These are phyloP conservation scores for Pithecia hirsuta DNA, from an alignment of 2,797 vertebrate species.

Conservation along the genomic window DNA sequence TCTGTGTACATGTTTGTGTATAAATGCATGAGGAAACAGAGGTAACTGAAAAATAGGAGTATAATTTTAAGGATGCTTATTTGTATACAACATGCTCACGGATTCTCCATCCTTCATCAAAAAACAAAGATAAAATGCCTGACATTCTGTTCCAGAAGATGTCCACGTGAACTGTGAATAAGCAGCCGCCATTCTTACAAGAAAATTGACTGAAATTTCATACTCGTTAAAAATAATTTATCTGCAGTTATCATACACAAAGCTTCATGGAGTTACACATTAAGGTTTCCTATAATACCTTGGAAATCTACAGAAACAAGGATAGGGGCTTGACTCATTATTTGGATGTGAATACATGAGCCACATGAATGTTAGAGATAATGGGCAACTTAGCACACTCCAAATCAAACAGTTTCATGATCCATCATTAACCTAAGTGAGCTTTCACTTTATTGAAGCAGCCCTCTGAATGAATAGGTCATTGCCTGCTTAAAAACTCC, in stretches of 20 bases:
- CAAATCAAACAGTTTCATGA: slow-evolving; percentile 85
- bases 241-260: slow-evolving; percentile 72
- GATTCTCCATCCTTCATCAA: slow-evolving; percentile 74
- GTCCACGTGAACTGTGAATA: slow-evolving; percentile 75
- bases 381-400: slow-evolving; percentile 83
- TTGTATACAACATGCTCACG: slow-evolving; percentile 87
- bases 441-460: slow-evolving; percentile 82
- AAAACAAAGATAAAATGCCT: slow-evolving; percentile 53
- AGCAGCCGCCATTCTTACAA: slow-evolving; percentile 81
- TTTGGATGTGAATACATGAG: slow-evolving; percentile 86
- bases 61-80: slow-evolving; percentile 64
- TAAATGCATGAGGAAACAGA: neutral
- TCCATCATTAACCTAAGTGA: slow-evolving; percentile 90
- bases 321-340: slow-evolving; percentile 84
- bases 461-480: slow-evolving; percentile 84
- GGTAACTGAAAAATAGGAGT: fast-evolving
- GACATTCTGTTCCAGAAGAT: slow-evolving; percentile 88
- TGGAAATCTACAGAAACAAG: slow-evolving; percentile 77
- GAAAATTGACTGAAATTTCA: slow-evolving; percentile 75
- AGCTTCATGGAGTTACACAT: slow-evolving; percentile 66
- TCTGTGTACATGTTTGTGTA: neutral
- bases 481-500: slow-evolving; percentile 81
- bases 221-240: slow-evolving; percentile 75
- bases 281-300: slow-evolving; percentile 84
- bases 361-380: slow-evolving; percentile 85